A percentile compares a stretch with the other conserved stretches of the same genome.
Evolutionary conservation across 2,888 invertebrate species (phyloP).

Genomic region (Trachelus iudaicus): DNA sequence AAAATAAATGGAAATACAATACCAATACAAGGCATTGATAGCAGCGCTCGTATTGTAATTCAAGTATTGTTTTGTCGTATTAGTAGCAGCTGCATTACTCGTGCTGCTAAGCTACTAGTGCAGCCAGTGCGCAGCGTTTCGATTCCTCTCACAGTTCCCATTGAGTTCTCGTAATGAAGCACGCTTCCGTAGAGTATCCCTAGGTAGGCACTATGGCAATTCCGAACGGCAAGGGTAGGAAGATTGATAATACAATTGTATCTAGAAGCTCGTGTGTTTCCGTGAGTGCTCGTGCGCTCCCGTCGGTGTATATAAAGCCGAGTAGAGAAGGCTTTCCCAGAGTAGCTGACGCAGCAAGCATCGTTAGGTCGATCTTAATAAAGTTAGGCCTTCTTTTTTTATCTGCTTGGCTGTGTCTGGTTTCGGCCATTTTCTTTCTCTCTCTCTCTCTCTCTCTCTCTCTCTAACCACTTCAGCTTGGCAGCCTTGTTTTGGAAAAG

Average conservation of each 20-base stretch:
- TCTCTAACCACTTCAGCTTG: constrained; percentile 2
- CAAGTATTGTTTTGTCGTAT: background rate
- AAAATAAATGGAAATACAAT: background rate
- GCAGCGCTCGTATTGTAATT: background rate
- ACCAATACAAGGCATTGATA: background rate
- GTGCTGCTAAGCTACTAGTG: background rate
- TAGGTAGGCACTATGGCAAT: background rate
- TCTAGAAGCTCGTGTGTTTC: constrained; percentile 33
- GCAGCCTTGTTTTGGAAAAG: background rate
- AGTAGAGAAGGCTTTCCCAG: background rate
- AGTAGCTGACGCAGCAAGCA: constrained; percentile 6
- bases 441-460: constrained; percentile 11
- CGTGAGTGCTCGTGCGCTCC: constrained; percentile 2
- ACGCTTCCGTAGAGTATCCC: constrained; percentile 2
- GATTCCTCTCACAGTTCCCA: constrained; percentile 34
- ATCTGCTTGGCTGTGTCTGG: constrained; percentile 33
- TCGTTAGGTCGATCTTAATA: constrained; percentile 23
- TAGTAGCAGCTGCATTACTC: background rate
- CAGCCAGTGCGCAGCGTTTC: constrained; percentile 24
- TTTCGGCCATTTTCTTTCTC: constrained; percentile 12
- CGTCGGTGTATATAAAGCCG: background rate
- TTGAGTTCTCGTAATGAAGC: constrained; percentile 43
- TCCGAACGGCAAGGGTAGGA: constrained; percentile 25
- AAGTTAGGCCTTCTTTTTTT: constrained; percentile 23
- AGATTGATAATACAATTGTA: constrained; percentile 45